Evolutionary conservation across 2,797 vertebrate genomes (phyloP), one percentile per base, ranked within the genome.

Genomic region (Alosa sapidissima): DNA sequence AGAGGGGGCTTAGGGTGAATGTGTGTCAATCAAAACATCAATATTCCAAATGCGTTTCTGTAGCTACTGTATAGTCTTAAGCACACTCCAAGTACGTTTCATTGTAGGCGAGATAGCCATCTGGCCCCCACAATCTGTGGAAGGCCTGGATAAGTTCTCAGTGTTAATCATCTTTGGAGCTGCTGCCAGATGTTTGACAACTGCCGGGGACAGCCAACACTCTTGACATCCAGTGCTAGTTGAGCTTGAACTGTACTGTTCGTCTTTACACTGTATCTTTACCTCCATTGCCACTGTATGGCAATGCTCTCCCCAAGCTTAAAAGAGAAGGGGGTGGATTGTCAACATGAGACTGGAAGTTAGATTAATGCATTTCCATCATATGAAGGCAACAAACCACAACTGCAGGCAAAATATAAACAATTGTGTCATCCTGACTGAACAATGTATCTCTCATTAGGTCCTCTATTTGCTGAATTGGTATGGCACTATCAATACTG

Each of bases 91-190:
- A 90, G 72, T 78, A 45, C 72, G 84, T 85, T 92, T 89, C 90
- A 91, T 88, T 92, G 89, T 81, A 36, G 90, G 87, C 90, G 54
- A 81, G 89, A 84, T 86, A 78, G 88, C 92, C 94, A 94, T 95
- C 92, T 95, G 94, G 90, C 89, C 85, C 41, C 52, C 87, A 87
- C 92, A 91, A 90, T 93, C 89, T 92, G 91, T 90, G 89, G 89
- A 84, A 81, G 82, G 65, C 33, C 87, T 83, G 86, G 90, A 92
- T 92, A 91, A 92, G 88, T 92, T 92, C 88, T 91, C 88, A 62
- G 84, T 85, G 89, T 89, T 94, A 94, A 94, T 95, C 92, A 93
- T 93, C 89, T 92, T 88, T 89, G 89, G 84, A 92, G 92, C 91
- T 81, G 36, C 81, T 87, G 91, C 92, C 93, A 95, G 93, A 95